Evolutionary conservation across 1,140 invertebrate species (phyloP), one percentile per base, ranked within the genome.

Genomic region (Drosophila melanica): DNA sequence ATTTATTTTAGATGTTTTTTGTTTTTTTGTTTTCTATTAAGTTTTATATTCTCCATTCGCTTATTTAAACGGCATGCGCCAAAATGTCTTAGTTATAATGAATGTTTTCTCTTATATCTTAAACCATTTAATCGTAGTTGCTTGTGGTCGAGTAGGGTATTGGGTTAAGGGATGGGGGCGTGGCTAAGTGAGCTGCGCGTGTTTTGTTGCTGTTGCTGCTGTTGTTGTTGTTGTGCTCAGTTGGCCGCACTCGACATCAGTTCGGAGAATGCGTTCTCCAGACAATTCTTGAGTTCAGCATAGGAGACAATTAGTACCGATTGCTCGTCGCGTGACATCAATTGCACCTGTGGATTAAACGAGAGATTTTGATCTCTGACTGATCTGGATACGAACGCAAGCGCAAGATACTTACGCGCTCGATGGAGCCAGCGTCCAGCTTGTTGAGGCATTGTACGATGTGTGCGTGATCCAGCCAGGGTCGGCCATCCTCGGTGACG

Each of bases 381-480:
- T 7, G 27, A 27, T 5, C 6, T 1, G 5, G 27, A 27, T 27
- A 1, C 27, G 0, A 27, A 14, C 27, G 16, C n/a, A 4, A 23
- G 60, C 27, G 16, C n/a, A 4, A 23, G 60, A 6, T 27, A 84
- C 80, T 92, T 92, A 97, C 96, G 94, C 96, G 98, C 90, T 98
- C 97, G 14, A 95, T 93, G 33, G 95, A 95, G 44, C 98, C 99
- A 69, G 96, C 95, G 90, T 97, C 97, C 62, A 99, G 94, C 93
- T 99, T 98, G 92, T 99, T 99, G 54, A 99, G 94, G 92, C 96
- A 98, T 87, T 97, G 95, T 14, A 98, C 95, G 67, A 99, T 95
- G 92, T 99, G 99, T 47, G 98, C 96, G 93, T 99, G 95, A 93
- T 99, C 98, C 41, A 99, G 92, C 97, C 98, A 99, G 9, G 99